A percentile compares a stretch with the other conserved stretches of the same genome.
Evolutionary conservation across 2,797 vertebrate species (phyloP).

Genomic region (Lophotriccus pileatus): DNA sequence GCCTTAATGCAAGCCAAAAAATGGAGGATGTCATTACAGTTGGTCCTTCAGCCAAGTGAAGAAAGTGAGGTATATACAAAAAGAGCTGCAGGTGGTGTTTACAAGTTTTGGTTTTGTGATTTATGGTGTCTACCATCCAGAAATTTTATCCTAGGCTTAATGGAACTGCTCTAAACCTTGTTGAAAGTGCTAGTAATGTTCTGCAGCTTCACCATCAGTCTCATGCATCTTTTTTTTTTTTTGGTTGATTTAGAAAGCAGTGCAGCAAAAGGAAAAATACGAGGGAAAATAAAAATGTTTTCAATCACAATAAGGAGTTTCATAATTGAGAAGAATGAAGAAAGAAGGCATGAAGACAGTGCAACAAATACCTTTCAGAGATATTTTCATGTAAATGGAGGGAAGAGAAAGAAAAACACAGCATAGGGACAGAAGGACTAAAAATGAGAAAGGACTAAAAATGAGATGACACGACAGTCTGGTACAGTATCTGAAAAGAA

Average conservation of each 20-base stretch:
- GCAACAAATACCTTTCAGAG: not conserved
- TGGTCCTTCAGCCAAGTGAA: not conserved
- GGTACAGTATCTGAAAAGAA: not conserved
- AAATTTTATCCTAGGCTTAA: not conserved
- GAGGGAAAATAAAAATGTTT: not conserved
- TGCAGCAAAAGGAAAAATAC: not conserved
- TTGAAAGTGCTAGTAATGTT: not conserved
- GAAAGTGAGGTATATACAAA: not conserved
- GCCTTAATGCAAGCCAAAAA: constrained; percentile 1
- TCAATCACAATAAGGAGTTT: not conserved
- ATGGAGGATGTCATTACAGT: not conserved
- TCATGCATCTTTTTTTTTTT: too few species aligned
- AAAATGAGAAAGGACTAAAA: not conserved
- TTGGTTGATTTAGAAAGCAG: not conserved
- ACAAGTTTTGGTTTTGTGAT: not conserved
- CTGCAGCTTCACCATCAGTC: not conserved
- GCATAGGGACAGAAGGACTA: not conserved
- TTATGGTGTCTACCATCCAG: not conserved
- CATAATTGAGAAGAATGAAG: not conserved
- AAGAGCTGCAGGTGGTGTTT: not conserved
- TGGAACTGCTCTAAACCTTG: not conserved
- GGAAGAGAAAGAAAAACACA: not conserved
- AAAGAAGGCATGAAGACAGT: not conserved
- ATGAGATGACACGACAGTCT: not conserved
- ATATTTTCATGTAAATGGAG: not conserved